Conservation (phyloP, 1,140 invertebrate genomes). For the Calosoma granatense region DNA sequence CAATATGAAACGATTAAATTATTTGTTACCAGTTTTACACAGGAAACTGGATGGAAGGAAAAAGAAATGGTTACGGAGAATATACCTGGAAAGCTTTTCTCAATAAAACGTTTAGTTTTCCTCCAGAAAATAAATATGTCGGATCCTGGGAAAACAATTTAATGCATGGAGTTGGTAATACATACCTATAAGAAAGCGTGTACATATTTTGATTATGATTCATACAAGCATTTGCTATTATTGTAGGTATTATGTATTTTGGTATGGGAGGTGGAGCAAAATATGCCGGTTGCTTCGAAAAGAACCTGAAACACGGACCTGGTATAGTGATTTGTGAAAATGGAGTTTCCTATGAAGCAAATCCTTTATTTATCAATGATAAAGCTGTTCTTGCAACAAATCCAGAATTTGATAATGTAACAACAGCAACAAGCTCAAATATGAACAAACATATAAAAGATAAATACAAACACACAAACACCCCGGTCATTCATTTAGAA, state of each 20-base stretch:
- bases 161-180: constrained; percentile 39
- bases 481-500: no score
- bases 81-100: constrained; percentile 43
- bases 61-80: constrained; percentile 43
- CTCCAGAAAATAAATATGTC: constrained; percentile 37
- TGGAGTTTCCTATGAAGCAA: constrained; percentile 37
- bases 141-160: constrained; percentile 42
- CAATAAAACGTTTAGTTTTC: constrained; percentile 39
- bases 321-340: constrained; percentile 43
- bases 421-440: background rate
- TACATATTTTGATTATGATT: constrained; percentile 8
- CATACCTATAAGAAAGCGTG: background rate
- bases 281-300: constrained; percentile 42
- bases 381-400: constrained; percentile 28
- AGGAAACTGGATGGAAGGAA: constrained; percentile 43
- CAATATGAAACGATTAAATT: constrained; percentile 41
- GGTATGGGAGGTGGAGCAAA: constrained; percentile 40
- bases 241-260: constrained; percentile 34
- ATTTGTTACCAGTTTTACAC: constrained; percentile 39
- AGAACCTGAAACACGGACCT: constrained; percentile 43
- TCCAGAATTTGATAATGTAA: no score
- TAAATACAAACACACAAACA: background rate
- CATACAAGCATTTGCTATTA: background rate
- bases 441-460: background rate
- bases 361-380: constrained; percentile 40